A percentile compares a stretch with the other conserved stretches of the same genome.
phyloP scores from a whole-genome alignment of 53 echinoderm and acorn worm species.

The Astropecten irregularis region DNA sequence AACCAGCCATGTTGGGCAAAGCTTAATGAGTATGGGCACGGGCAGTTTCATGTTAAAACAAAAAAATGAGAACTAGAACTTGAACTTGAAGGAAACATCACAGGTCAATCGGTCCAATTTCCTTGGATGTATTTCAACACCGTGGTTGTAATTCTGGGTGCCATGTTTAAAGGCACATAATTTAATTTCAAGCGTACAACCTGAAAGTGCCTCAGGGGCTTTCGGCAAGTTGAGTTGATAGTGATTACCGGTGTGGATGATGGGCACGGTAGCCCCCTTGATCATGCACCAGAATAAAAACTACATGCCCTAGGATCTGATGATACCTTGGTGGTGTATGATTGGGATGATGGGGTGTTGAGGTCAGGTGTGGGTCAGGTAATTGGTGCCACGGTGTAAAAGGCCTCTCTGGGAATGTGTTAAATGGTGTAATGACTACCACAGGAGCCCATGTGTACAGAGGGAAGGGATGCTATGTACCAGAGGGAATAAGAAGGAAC shows the following conservation, averaged over 20 bases:
- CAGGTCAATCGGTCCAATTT: background rate
- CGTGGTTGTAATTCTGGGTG: conserved; percentile 2
- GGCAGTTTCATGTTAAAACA: too few species aligned
- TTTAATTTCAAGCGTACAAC: conserved; percentile 22
- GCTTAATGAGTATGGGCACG: conserved; percentile 7
- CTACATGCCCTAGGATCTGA: too few species aligned
- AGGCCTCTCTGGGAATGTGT: conserved; percentile 12
- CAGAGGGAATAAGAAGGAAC: conserved; percentile 40
- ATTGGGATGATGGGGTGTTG: conserved; percentile 29
- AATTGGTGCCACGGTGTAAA: too few species aligned
- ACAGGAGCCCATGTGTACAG: background rate
- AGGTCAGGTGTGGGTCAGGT: conserved; percentile 18
- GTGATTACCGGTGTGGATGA: conserved; percentile 36
- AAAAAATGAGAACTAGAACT: too few species aligned
- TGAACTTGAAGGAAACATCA: background rate
- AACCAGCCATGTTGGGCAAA: conserved; percentile 15
- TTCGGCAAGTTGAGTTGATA: conserved; percentile 4
- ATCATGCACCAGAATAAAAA: conserved; percentile 20
- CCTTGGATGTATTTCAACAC: background rate
- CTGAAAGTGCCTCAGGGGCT: background rate
- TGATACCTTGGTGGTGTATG: background rate
- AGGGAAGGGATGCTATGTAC: too few species aligned
- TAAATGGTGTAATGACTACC: conserved; percentile 3
- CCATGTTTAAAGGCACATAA: conserved; percentile 7
- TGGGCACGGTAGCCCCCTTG: conserved; percentile 20